Conservation (phyloP, 1,140 invertebrate genomes). For the Drosophila melanogaster region DNA sequence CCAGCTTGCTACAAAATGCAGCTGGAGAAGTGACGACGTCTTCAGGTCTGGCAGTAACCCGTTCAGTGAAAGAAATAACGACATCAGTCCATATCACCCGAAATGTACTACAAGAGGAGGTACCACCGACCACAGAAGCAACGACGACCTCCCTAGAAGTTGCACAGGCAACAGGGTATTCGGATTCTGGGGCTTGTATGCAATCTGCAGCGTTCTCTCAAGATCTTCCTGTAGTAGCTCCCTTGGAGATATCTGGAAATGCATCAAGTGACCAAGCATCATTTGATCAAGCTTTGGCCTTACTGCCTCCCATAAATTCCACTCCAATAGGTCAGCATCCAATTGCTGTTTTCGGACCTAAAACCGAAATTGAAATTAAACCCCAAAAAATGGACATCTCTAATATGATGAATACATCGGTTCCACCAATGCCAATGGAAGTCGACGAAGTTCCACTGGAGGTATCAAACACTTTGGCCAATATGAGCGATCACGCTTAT, state of each 20-base stretch:
- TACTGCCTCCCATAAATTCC: background rate
- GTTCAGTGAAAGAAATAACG: background rate
- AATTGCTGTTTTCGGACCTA: background rate
- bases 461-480: background rate
- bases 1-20: slow-evolving; percentile 28
- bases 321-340: background rate
- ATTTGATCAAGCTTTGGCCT: background rate
- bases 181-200: background rate
- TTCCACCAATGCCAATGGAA: background rate
- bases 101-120: background rate
- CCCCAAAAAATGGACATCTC: background rate
- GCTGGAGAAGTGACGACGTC: background rate
- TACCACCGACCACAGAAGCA: too few relatives aligned
- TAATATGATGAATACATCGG: background rate
- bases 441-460: background rate
- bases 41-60: too few relatives aligned
- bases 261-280: background rate
- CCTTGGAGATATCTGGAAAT: background rate
- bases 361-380: too few relatives aligned
- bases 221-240: background rate
- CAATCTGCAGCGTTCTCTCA: background rate
- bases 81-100: background rate
- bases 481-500: background rate
- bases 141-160: background rate
- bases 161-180: background rate